Percentiles rank a stretch among this genome's conserved stretches.
Evolutionary conservation across 64 coral and sea anemone genomes (phyloP).

Genomic region (Stichodactyla mertensii): DNA sequence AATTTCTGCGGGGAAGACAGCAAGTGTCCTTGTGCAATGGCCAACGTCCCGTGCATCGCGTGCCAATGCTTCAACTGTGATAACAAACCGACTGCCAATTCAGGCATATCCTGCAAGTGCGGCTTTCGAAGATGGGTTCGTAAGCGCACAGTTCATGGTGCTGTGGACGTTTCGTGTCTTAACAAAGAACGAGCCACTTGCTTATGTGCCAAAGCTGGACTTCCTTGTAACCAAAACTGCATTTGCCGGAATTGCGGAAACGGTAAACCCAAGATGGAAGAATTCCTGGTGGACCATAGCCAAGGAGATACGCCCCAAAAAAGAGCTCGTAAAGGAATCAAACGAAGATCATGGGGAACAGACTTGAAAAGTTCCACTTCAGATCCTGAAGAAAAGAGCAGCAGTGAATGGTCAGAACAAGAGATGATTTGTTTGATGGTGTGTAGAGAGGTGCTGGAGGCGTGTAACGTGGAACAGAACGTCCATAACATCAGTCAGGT

Average conservation of each 20-base stretch:
- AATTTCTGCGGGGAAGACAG: background rate
- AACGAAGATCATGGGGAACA: conserved; percentile 17
- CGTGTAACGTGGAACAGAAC: conserved; percentile 46
- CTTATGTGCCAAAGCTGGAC: background rate
- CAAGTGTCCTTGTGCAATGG: background rate
- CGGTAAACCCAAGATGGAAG: background rate
- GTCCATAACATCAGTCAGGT: conserved; percentile 48
- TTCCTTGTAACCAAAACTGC: conserved; percentile 6
- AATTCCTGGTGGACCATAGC: background rate
- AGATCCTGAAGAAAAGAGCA: background rate
- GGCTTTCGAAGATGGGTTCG: background rate
- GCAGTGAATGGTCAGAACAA: conserved; percentile 56
- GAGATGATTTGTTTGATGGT: conserved; percentile 71
- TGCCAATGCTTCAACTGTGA: conserved; percentile 17
- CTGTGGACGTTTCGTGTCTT: background rate
- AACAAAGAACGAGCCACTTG: conserved; percentile 10
- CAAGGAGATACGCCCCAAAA: background rate
- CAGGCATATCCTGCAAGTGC: background rate
- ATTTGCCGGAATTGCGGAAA: conserved; percentile 7
- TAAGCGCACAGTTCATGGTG: background rate
- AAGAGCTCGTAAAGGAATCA: conserved; percentile 2
- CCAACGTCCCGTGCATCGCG: background rate
- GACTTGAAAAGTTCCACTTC: background rate
- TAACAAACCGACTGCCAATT: background rate
- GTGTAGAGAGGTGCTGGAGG: conserved; percentile 60